phyloP scores from a whole-genome alignment of 2,113 vertebrate species.

The Entomyzon cyanotis region DNA sequence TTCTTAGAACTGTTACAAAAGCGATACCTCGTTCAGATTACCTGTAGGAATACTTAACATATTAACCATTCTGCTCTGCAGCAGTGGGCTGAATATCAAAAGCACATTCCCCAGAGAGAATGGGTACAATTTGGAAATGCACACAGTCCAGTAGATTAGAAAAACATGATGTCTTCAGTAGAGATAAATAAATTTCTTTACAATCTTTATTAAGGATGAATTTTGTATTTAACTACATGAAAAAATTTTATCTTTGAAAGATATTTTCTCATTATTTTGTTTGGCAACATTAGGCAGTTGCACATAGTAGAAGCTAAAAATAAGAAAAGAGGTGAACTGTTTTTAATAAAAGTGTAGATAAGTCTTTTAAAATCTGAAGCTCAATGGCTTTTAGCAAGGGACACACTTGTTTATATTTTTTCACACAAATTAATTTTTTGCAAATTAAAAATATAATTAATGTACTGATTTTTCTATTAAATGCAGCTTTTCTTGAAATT shows the following conservation, averaged over 20 bases:
- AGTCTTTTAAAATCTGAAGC: not conserved
- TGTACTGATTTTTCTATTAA: not conserved
- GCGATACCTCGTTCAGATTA: not conserved
- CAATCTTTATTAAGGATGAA: not conserved
- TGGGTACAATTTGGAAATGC: not conserved
- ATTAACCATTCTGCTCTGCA: not conserved
- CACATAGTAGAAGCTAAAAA: not conserved
- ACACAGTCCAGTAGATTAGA: not conserved
- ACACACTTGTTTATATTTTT: not conserved
- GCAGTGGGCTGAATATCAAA: not conserved
- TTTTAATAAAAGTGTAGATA: not conserved
- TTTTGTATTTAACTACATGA: not conserved
- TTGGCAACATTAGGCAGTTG: not conserved
- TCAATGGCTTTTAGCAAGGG: not conserved
- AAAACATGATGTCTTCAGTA: not conserved
- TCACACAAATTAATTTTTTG: not conserved
- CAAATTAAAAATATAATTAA: constrained; percentile 53
- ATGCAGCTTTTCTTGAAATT: constrained; percentile 26
- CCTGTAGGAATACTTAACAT: not conserved
- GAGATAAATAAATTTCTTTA: not conserved
- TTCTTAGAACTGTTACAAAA: not conserved
- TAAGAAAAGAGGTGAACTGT: not conserved
- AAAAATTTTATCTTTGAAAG: not conserved
- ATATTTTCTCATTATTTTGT: not conserved
- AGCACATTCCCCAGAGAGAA: not conserved